Evolutionary conservation across 2,113 vertebrate genomes (phyloP).

Genomic region (Cathartes aura): DNA sequence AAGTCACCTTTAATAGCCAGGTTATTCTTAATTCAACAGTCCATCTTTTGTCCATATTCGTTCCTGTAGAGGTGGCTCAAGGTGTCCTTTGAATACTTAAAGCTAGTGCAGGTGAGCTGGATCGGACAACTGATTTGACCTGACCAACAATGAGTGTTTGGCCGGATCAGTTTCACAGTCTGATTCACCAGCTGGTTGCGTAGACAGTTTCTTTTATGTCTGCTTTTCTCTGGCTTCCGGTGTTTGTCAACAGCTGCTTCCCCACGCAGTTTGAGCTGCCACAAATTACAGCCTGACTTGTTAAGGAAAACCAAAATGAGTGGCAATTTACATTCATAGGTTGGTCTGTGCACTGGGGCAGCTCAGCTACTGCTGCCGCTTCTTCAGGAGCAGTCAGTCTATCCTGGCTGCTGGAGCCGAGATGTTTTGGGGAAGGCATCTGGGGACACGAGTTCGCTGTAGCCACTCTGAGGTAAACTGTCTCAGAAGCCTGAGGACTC

Average conservation of each 20-base stretch:
- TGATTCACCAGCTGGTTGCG: not conserved
- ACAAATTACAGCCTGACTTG: slow-evolving; percentile 60
- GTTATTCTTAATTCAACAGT: not conserved
- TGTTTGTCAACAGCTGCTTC: slow-evolving; percentile 54
- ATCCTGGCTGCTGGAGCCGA: not conserved
- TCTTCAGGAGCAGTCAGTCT: not conserved
- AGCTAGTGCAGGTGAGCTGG: not conserved
- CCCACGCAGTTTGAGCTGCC: slow-evolving; percentile 16
- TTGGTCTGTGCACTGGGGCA: not conserved
- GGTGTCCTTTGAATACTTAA: not conserved
- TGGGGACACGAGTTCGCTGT: not conserved
- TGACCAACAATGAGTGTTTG: not conserved
- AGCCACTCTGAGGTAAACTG: not conserved
- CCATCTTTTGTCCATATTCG: not conserved
- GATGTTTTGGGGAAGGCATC: not conserved
- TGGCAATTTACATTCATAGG: slow-evolving; percentile 20
- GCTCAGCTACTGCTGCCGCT: not conserved
- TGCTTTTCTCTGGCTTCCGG: not conserved
- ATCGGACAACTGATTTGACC: not conserved
- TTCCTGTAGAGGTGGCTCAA: not conserved
- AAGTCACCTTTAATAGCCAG: not conserved
- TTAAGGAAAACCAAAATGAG: slow-evolving; percentile 61
- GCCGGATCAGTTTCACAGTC: not conserved
- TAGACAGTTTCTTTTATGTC: not conserved
- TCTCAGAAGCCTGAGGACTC: not conserved